phyloP scores from a whole-genome alignment of 2,888 invertebrate genomes.

The Calameuta pallipes region DNA sequence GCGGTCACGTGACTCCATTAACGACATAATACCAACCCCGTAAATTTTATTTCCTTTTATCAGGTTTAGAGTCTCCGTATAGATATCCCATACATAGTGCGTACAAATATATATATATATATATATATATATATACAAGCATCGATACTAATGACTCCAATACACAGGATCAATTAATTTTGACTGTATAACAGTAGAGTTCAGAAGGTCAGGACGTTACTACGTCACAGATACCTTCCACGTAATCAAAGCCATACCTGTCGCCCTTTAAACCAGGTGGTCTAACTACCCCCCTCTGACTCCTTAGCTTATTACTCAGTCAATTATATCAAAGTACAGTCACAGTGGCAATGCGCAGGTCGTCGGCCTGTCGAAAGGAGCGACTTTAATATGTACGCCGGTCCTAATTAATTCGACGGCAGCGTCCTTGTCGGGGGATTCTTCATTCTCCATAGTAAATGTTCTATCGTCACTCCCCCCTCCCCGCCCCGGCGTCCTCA shows the following conservation, averaged over 20 bases:
- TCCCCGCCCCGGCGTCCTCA: too few relatives aligned
- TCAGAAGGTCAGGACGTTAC: not conserved
- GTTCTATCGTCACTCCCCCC: not conserved
- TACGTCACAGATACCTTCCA: not conserved
- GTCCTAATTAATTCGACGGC: not conserved
- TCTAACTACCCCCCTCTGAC: not conserved
- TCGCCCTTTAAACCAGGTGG: not conserved
- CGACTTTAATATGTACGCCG: not conserved
- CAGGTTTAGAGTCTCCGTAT: not conserved
- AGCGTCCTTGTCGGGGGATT: not conserved
- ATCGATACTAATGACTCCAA: not conserved
- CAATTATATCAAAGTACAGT: not conserved
- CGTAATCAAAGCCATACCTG: not conserved
- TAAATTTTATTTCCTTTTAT: not conserved
- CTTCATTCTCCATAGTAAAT: not conserved
- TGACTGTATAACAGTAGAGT: not conserved
- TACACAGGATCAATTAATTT: not conserved
- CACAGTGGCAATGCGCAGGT: not conserved
- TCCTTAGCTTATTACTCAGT: not conserved
- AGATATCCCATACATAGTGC: not conserved
- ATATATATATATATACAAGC: not conserved
- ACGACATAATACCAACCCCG: not conserved
- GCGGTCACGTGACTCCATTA: not conserved
- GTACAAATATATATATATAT: not conserved
- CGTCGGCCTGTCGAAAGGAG: not conserved